Evolutionary conservation across 2,888 invertebrate genomes (phyloP).

Genomic region (Melieria crassipennis): DNA sequence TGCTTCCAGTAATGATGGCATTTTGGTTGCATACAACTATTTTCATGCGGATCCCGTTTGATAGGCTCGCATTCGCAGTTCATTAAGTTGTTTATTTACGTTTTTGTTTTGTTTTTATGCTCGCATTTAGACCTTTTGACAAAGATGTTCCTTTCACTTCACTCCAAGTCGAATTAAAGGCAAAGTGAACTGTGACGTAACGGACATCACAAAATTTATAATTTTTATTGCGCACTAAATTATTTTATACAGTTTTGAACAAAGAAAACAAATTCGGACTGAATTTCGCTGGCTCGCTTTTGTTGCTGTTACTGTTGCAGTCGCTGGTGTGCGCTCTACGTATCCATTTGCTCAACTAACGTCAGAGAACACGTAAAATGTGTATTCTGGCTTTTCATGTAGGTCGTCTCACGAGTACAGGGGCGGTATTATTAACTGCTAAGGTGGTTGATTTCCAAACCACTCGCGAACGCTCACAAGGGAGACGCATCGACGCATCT

Average conservation of each 20-base stretch:
- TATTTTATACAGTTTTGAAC: conserved; percentile 31
- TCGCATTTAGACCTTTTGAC: not conserved
- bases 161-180: not conserved
- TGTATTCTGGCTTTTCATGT: conserved; percentile 43
- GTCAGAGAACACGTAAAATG: conserved; percentile 42
- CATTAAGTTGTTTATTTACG: conserved; percentile 6
- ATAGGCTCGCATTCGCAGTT: not conserved
- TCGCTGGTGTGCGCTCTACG: conserved; percentile 27
- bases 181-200: conserved; percentile 5
- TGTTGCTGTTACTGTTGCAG: conserved; percentile 20
- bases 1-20: conserved; percentile 92
- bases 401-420: conserved; percentile 40
- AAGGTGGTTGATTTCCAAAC: no score
- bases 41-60: no score
- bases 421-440: conserved; percentile 9
- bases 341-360: conserved; percentile 36
- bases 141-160: not conserved
- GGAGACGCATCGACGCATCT: no score
- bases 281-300: conserved; percentile 26
- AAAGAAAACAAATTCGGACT: conserved; percentile 30
- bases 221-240: conserved; percentile 34
- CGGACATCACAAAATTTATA: not conserved
- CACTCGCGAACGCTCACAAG: no score
- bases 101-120: not conserved
- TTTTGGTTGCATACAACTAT: conserved; percentile 55